These are phyloP conservation scores for Drosophila chauvacae DNA, from an alignment of 1,140 invertebrate species.

Conservation along the genomic window DNA sequence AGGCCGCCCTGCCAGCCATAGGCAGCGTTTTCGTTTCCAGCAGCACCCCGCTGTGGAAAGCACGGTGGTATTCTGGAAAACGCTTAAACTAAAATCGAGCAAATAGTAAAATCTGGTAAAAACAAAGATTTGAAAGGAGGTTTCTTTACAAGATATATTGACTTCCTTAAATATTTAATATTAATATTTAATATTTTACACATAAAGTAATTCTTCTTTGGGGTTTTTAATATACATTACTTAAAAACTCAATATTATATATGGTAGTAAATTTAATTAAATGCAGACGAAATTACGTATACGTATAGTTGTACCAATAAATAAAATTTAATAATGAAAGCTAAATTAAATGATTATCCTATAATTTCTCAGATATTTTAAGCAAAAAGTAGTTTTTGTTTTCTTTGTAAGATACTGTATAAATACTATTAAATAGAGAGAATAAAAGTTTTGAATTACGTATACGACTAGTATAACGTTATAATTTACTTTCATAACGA, in stretches of 20 bases:
- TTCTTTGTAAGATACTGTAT: too few relatives aligned
- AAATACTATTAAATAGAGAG: too few relatives aligned
- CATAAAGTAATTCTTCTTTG: neutral
- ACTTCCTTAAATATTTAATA: too few relatives aligned
- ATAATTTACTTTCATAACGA: too few relatives aligned
- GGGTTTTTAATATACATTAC: neutral
- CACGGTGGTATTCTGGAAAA: constrained; percentile 10
- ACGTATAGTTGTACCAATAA: neutral
- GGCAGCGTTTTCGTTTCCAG: constrained; percentile 10
- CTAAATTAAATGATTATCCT: neutral
- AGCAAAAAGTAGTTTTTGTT: too few relatives aligned
- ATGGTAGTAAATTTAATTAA: neutral
- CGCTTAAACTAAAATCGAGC: neutral
- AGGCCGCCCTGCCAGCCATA: constrained; percentile 12
- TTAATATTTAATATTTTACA: neutral
- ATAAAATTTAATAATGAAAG: neutral
- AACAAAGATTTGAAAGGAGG: neutral
- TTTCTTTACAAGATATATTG: neutral
- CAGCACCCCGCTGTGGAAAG: constrained; percentile 9
- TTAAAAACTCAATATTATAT: neutral
- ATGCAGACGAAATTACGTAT: neutral
- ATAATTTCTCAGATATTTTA: too few relatives aligned
- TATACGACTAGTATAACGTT: too few relatives aligned
- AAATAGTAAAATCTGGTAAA: neutral
- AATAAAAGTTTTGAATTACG: too few relatives aligned